phyloP scores from a whole-genome alignment of 2,888 invertebrate species.

The Ferrisia virgata region DNA sequence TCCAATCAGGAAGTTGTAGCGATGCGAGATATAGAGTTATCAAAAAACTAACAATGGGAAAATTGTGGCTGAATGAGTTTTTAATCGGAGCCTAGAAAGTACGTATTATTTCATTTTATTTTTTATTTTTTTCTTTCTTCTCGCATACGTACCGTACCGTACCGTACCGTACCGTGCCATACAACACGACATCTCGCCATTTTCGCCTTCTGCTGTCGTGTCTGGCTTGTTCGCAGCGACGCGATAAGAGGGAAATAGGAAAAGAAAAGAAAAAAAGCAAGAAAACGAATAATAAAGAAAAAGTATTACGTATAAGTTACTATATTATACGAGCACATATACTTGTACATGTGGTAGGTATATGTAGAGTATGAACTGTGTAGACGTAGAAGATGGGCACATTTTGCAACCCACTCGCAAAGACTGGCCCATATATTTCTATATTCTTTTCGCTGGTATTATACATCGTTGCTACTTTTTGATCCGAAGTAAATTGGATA shows the following conservation, averaged over 20 bases:
- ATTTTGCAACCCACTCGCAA: slow-evolving; percentile 35
- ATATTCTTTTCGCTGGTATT: slow-evolving; percentile 29
- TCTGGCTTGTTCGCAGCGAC: background rate
- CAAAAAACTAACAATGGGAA: background rate
- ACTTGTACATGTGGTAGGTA: background rate
- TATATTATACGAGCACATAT: too few relatives aligned
- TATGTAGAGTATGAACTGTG: background rate
- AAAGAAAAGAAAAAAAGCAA: background rate
- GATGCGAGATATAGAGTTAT: background rate
- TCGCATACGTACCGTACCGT: too few relatives aligned
- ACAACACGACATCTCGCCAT: too few relatives aligned
- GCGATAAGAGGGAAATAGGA: background rate
- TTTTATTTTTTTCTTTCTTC: background rate
- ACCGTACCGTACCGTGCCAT: too few relatives aligned
- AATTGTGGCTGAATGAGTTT: background rate
- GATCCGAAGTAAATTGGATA: slow-evolving; percentile 46
- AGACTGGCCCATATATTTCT: slow-evolving; percentile 44
- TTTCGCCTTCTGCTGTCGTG: too few relatives aligned
- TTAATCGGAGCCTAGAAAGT: background rate
- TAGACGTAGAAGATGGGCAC: background rate
- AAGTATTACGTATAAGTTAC: background rate
- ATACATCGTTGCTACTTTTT: slow-evolving; percentile 40
- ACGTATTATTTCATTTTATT: too few relatives aligned
- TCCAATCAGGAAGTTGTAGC: background rate
- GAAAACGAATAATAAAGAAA: background rate